These are phyloP conservation scores for Glaucidium brasilianum DNA, from an alignment of 2,113 vertebrate genomes.

Conservation along the genomic window DNA sequence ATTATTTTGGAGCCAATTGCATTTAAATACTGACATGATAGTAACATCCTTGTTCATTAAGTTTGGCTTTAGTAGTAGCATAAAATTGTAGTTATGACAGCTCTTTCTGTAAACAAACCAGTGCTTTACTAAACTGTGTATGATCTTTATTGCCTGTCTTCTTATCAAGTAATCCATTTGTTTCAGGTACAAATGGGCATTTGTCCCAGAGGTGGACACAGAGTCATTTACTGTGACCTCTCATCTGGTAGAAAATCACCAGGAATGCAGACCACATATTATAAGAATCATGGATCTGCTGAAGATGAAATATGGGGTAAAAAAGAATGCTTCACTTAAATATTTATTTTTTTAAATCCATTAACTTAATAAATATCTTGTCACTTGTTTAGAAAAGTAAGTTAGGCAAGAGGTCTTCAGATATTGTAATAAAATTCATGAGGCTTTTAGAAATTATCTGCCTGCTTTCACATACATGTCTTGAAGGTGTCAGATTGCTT, in stretches of 20 bases:
- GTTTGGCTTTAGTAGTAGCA: neutral
- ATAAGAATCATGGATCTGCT: constrained; percentile 84
- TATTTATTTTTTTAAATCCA: neutral
- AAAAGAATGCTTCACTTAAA: neutral
- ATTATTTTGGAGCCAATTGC: neutral
- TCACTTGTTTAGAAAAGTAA: neutral
- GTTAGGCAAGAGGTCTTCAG: neutral
- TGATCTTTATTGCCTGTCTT: neutral
- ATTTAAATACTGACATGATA: neutral
- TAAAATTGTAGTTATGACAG: neutral
- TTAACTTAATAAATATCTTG: neutral
- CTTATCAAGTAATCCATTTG: neutral
- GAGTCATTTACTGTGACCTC: constrained; percentile 72
- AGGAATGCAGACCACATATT: constrained; percentile 87
- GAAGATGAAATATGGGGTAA: constrained; percentile 83
- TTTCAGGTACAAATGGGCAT: constrained; percentile 95
- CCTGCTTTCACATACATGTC: neutral
- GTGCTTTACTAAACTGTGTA: neutral
- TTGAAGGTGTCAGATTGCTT: neutral
- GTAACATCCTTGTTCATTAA: neutral
- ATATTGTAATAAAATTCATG: neutral
- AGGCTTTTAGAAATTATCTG: neutral
- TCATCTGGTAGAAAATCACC: constrained; percentile 82
- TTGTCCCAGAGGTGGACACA: constrained; percentile 94
- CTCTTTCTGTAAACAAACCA: neutral